These are phyloP conservation scores for Lepidurus arcticus DNA, from an alignment of 1,140 invertebrate species.

Conservation along the genomic window DNA sequence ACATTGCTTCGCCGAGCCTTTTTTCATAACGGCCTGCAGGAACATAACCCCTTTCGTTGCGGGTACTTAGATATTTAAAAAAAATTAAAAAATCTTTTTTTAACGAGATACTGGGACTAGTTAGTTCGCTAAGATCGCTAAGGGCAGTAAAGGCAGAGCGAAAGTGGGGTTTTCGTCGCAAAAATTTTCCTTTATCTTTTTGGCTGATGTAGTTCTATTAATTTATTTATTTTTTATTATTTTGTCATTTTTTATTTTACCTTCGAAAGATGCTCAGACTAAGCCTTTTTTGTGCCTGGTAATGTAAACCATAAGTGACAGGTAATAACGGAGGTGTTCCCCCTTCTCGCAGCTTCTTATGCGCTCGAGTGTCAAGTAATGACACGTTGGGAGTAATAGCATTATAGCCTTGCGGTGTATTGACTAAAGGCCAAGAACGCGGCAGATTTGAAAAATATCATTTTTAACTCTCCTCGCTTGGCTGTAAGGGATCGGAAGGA, in stretches of 20 bases:
- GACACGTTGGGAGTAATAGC: not conserved
- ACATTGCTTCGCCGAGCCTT: not conserved
- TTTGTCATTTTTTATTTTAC: not conserved
- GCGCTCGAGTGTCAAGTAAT: not conserved
- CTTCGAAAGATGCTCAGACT: not conserved
- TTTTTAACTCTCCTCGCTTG: not conserved
- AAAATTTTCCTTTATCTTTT: not conserved
- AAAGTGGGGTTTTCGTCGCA: not conserved
- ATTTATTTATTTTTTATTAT: not conserved
- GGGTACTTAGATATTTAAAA: not conserved
- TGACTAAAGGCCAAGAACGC: too few species aligned
- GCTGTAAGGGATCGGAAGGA: too few species aligned
- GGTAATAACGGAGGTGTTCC: not conserved
- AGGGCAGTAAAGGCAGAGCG: not conserved
- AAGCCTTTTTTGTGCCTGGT: not conserved
- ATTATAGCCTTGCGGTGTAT: not conserved
- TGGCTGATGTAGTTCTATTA: too few species aligned
- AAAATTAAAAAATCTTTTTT: too few species aligned
- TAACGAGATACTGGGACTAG: not conserved
- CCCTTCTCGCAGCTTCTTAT: not conserved
- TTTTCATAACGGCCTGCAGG: not conserved
- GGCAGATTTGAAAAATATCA: not conserved
- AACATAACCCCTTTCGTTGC: not conserved
- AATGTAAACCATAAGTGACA: slow-evolving; percentile 9
- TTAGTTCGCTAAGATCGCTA: not conserved